Percentiles rank a stretch among this genome's conserved stretches.
These are phyloP conservation scores for Azorinus chamasolen DNA, from an alignment of 2,888 invertebrate species.

Conservation along the genomic window DNA sequence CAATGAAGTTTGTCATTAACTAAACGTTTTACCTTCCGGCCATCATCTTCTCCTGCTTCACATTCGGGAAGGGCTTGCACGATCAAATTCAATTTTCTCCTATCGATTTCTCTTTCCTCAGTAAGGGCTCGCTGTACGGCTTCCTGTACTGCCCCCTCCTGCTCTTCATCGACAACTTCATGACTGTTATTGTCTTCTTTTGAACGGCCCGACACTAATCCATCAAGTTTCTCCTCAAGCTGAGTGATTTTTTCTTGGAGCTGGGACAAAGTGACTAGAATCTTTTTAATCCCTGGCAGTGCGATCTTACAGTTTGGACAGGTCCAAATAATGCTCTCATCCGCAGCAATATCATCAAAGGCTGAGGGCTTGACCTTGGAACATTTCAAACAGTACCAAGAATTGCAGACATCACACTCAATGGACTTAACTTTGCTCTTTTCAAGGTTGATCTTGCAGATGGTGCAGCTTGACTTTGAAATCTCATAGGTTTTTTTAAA, in stretches of 20 bases:
- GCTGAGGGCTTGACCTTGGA: not conserved
- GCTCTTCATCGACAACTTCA: not conserved
- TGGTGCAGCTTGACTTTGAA: not conserved
- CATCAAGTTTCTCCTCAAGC: not conserved
- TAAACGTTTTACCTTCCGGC: slow-evolving; percentile 1
- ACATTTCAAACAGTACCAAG: slow-evolving; percentile 1
- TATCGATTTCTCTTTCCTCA: not conserved
- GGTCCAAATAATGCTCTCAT: not conserved
- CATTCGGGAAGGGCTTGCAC: slow-evolving; percentile 3
- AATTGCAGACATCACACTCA: not conserved
- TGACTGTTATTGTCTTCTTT: slow-evolving; percentile 1
- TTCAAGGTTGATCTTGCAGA: slow-evolving; percentile 1
- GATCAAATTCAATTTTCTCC: not conserved
- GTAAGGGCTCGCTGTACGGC: not conserved
- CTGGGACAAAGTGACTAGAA: not conserved
- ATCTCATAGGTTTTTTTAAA: no score
- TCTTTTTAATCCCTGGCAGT: not conserved
- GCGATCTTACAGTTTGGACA: slow-evolving; percentile 1
- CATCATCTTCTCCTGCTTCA: no score
- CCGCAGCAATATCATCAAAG: not conserved
- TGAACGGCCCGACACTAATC: slow-evolving; percentile 1
- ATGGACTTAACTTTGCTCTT: not conserved
- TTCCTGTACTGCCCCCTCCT: not conserved
- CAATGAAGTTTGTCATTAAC: not conserved
- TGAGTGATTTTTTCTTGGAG: not conserved